A percentile compares a stretch with the other conserved stretches of the same genome.
Evolutionary conservation across 1,140 invertebrate species (phyloP).

Genomic region (Sitodiplosis mosellana): DNA sequence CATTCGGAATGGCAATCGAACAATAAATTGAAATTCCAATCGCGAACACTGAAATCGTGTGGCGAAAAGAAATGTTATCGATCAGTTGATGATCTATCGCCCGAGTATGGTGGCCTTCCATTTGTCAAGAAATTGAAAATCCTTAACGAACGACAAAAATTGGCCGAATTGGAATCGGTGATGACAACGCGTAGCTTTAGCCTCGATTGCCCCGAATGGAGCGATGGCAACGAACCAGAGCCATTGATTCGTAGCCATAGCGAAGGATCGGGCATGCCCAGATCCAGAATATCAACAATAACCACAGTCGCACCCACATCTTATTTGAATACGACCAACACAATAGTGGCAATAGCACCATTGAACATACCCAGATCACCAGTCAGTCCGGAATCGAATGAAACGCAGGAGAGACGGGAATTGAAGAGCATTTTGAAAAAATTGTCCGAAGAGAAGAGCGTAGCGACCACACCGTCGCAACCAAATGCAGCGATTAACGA

Average conservation of each 20-base stretch:
- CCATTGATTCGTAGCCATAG: conserved; percentile 46
- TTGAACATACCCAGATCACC: conserved; percentile 23
- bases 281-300: conserved; percentile 24
- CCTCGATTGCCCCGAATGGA: conserved; percentile 50
- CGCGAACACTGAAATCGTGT: conserved; percentile 1
- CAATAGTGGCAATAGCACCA: conserved; percentile 15
- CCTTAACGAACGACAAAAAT: conserved; percentile 67
- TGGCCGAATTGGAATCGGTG: conserved; percentile 58
- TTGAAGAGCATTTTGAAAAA: conserved; percentile 74
- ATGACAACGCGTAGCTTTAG: conserved; percentile 56
- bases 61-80: conserved; percentile 38
- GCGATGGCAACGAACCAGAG: conserved; percentile 32
- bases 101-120: conserved; percentile 67
- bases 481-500: conserved; percentile 24
- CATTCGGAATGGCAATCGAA: not conserved
- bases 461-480: conserved; percentile 23
- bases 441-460: conserved; percentile 27
- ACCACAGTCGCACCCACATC: conserved; percentile 7
- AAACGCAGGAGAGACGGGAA: conserved; percentile 60
- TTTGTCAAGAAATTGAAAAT: conserved; percentile 80
- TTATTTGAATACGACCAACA: conserved; percentile 5
- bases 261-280: conserved; percentile 27
- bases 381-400: conserved; percentile 53
- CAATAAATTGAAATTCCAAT: not conserved
- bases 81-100: conserved; percentile 71